Conservation (phyloP, 2,888 invertebrate species). For the Chaetogeoica ovagalla region DNA sequence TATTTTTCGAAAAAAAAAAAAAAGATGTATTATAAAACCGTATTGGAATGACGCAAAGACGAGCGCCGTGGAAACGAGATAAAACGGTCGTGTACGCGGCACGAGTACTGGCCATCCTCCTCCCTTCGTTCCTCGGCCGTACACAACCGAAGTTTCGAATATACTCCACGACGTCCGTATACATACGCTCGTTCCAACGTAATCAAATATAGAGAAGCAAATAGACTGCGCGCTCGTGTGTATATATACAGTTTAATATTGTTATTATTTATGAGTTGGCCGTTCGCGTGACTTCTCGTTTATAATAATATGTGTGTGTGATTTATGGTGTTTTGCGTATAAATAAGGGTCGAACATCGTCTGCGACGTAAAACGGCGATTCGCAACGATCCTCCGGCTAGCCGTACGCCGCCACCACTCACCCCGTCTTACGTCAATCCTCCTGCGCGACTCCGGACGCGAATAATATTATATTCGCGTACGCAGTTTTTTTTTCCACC, state of each 20-base stretch:
- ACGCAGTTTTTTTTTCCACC: too few relatives aligned
- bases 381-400: neutral
- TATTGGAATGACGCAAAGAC: too few relatives aligned
- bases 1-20: too few relatives aligned
- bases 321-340: conserved; percentile 42
- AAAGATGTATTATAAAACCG: too few relatives aligned
- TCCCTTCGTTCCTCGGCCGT: too few relatives aligned
- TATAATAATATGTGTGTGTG: conserved; percentile 33
- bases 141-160: too few relatives aligned
- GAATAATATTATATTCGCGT: neutral
- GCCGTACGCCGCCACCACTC: too few relatives aligned
- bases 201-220: conserved; percentile 51
- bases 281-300: conserved; percentile 51
- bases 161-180: too few relatives aligned
- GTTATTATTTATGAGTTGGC: conserved; percentile 51
- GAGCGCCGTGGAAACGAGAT: too few relatives aligned
- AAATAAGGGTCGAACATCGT: conserved; percentile 50
- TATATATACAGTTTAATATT: conserved; percentile 37
- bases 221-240: conserved; percentile 33
- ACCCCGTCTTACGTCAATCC: too few relatives aligned
- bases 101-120: too few relatives aligned
- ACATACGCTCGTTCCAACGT: neutral
- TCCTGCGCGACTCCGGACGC: neutral
- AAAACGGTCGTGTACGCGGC: too few relatives aligned
- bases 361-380: conserved; percentile 46